phyloP scores from a whole-genome alignment of 1,140 invertebrate genomes.

The Caenorhabditis tropicalis region DNA sequence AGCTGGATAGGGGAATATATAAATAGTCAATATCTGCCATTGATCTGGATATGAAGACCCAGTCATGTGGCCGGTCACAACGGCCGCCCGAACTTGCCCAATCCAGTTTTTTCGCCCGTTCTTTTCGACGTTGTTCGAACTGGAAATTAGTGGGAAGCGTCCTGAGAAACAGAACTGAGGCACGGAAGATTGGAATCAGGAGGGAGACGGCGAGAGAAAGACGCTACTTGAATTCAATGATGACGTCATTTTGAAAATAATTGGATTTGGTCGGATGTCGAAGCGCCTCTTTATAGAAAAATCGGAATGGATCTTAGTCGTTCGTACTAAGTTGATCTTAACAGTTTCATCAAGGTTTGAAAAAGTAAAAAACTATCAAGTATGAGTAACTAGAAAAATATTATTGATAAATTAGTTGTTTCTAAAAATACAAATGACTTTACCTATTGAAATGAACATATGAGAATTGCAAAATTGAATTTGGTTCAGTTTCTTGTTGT shows the following conservation, averaged over 20 bases:
- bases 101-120: slow-evolving; percentile 40
- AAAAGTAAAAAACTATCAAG: no score
- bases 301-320: neutral
- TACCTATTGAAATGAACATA: no score
- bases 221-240: neutral
- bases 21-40: slow-evolving; percentile 23
- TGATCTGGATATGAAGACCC: slow-evolving; percentile 31
- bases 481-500: no score
- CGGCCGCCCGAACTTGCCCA: slow-evolving; percentile 17
- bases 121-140: slow-evolving; percentile 17
- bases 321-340: neutral
- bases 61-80: neutral
- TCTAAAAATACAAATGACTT: no score
- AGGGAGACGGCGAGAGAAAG: neutral
- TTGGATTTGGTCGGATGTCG: neutral
- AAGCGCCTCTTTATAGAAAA: neutral
- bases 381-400: no score
- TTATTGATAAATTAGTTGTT: no score
- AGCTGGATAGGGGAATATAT: neutral
- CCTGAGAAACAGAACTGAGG: slow-evolving; percentile 18
- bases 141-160: slow-evolving; percentile 20
- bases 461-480: no score
- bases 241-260: slow-evolving; percentile 23
- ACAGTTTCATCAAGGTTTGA: neutral
- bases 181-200: slow-evolving; percentile 19